phyloP scores from a whole-genome alignment of 2,113 vertebrate genomes.

The Cyprinus carpio region DNA sequence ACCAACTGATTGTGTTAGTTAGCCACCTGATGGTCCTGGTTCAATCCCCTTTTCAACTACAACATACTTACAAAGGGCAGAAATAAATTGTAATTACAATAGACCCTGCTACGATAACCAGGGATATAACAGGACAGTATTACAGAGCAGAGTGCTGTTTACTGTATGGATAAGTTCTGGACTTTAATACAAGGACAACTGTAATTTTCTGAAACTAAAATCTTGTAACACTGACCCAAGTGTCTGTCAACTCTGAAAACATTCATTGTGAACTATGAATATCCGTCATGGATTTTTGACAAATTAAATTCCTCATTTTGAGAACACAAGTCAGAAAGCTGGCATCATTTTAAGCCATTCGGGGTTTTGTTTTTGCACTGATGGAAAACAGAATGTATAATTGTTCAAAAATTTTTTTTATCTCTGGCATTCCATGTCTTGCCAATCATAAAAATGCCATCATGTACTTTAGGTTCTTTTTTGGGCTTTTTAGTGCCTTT shows the following conservation, averaged over 20 bases:
- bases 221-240: conserved; percentile 50
- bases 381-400: too few relatives aligned
- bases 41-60: conserved; percentile 79
- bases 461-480: too few relatives aligned
- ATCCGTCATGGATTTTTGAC: background rate
- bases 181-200: conserved; percentile 61
- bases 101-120: conserved; percentile 71
- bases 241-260: conserved; percentile 47
- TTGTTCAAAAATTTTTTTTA: too few relatives aligned
- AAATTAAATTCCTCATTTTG: background rate
- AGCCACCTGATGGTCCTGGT: conserved; percentile 74
- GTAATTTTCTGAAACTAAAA: conserved; percentile 37
- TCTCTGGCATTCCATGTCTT: too few relatives aligned
- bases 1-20: conserved; percentile 75
- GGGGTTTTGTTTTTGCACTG: too few relatives aligned
- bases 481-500: too few relatives aligned
- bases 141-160: conserved; percentile 71
- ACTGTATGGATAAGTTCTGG: conserved; percentile 59
- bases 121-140: conserved; percentile 77
- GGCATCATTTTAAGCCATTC: background rate
- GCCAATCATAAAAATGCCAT: background rate
- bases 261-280: background rate
- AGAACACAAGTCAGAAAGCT: background rate
- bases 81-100: conserved; percentile 85
- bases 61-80: conserved; percentile 76